Percentiles rank a stretch among this genome's conserved stretches.
Evolutionary conservation across 2,113 vertebrate genomes (phyloP).

Genomic region (Proterorhinus semilunaris): DNA sequence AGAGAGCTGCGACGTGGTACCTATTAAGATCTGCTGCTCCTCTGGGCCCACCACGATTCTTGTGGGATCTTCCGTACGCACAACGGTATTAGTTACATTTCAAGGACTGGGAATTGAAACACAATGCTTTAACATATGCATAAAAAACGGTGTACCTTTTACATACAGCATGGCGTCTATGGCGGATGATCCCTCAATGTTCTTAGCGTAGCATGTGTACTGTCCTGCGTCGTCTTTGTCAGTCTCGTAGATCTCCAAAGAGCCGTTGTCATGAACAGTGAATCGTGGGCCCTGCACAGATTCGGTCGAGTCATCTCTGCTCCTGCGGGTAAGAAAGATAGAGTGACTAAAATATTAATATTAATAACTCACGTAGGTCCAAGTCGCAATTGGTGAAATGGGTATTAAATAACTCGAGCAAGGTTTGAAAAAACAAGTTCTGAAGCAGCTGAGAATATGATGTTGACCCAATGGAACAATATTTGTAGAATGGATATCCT

Average conservation of each 20-base stretch:
- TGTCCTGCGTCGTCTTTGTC: constrained; percentile 81
- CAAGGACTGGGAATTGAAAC: constrained; percentile 1
- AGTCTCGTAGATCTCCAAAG: constrained; percentile 79
- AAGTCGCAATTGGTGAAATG: neutral
- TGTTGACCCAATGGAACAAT: neutral
- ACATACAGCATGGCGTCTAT: constrained; percentile 83
- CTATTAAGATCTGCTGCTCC: constrained; percentile 79
- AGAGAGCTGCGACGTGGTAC: constrained; percentile 79
- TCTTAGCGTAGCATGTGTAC: constrained; percentile 86
- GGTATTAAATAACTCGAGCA: neutral
- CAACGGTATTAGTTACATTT: constrained; percentile 38
- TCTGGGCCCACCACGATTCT: constrained; percentile 78
- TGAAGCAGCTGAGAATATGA: neutral
- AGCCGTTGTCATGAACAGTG: constrained; percentile 78
- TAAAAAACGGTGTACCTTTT: constrained; percentile 78
- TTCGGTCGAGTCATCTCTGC: constrained; percentile 78
- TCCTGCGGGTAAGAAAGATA: constrained; percentile 73
- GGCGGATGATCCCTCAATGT: constrained; percentile 82
- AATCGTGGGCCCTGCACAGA: constrained; percentile 74
- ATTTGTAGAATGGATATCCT: too few relatives aligned
- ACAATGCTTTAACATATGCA: constrained; percentile 13
- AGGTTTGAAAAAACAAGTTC: neutral
- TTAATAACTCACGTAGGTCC: neutral
- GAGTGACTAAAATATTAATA: neutral
- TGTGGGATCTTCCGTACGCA: constrained; percentile 83